Evolutionary conservation across 2,888 invertebrate genomes (phyloP), one percentile per base, ranked within the genome.

Genomic region (Auanema sp.): DNA sequence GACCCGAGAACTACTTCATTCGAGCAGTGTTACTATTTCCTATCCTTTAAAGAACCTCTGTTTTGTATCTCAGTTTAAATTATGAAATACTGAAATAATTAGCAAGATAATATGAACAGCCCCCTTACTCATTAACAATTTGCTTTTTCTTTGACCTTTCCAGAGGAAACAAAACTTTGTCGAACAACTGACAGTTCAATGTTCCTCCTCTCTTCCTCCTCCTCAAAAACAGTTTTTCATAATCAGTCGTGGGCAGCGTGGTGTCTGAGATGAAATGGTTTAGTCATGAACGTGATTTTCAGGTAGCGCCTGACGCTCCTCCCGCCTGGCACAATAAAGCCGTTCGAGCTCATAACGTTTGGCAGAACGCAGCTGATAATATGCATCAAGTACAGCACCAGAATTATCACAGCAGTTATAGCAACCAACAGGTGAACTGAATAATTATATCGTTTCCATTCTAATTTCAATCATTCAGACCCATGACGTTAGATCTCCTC

Each of bases 291-390:
- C 3, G 33, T 33, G 3, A 33, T 40, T 64, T 65, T 42, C 64
- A 75, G 75, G 68, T 71, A 58, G 70, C 71, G 56, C 65, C 69
- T 40, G 64, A 58, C 43, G 68, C 64, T 43, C 77, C 78, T 47
- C 80, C 79, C 18, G 64, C 75, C 54, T 80, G 80, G 80, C 74
- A 76, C 40, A 65, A 72, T 53, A 66, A 67, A 49, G 71, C 78
- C 43, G 64, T 71, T 58, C 64, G 68, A 56, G 71, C 70, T 53
- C 79, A 78, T 66, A 71, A 70, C 47, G 68, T 72, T 62, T 79
- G 80, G 80, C 76, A 80, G 65, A 71, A 64, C 55, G 77, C 77
- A 47, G 72, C 76, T 41, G 73, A 75, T 53, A 64, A 72, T 58
- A 66, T 75, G 62, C 64, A 68, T 62, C 62, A 55, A 51, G 59